Conservation (phyloP, 2,888 invertebrate species). For the Cancer borealis region DNA sequence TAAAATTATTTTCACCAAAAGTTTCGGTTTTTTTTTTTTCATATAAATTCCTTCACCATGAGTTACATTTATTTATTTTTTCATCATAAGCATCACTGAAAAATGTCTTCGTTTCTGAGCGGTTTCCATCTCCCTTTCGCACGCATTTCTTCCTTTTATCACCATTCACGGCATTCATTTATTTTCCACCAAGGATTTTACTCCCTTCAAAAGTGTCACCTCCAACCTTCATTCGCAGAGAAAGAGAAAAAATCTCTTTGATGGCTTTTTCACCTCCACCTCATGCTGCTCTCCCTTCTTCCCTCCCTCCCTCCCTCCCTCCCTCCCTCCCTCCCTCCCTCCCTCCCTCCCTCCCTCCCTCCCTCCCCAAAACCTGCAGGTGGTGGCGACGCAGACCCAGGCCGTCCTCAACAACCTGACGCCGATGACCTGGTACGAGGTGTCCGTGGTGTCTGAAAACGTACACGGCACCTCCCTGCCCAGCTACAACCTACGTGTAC, state of each 20-base stretch:
- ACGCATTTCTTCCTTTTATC: neutral
- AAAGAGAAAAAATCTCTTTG: neutral
- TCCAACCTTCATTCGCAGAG: neutral
- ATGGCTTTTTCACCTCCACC: neutral
- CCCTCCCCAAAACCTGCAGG: constrained; percentile 79
- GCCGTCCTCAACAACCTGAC: constrained; percentile 84
- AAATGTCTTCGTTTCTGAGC: neutral
- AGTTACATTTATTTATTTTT: neutral
- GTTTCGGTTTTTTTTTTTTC: neutral
- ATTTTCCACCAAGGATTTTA: neutral
- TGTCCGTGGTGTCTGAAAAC: constrained; percentile 87
- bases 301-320: constrained; percentile 3
- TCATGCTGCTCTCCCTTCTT: neutral
- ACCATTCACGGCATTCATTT: neutral
- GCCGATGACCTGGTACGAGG: constrained; percentile 91
- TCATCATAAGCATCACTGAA: neutral
- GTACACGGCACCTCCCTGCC: constrained; percentile 89
- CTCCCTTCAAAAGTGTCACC: constrained; percentile 38
- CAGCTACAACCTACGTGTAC: constrained; percentile 86
- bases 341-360: neutral
- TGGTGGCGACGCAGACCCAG: constrained; percentile 84
- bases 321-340: constrained; percentile 11
- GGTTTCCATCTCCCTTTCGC: constrained; percentile 30
- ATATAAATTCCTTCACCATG: neutral
- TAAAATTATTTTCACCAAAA: neutral